Conservation (phyloP, 1,140 invertebrate species). For the Panagrolaimus sp. region DNA sequence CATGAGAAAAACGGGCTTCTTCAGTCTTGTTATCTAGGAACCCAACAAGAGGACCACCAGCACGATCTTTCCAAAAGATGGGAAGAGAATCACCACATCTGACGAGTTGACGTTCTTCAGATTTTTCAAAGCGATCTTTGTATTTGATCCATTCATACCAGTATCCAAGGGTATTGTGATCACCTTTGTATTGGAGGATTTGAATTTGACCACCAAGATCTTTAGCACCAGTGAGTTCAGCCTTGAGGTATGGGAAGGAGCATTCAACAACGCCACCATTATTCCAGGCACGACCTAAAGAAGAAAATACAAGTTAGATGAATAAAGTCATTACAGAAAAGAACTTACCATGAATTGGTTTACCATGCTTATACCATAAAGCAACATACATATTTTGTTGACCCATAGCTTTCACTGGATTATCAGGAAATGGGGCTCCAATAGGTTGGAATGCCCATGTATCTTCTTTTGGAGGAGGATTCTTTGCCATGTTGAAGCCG, state of each 20-base stretch:
- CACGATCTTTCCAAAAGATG: constrained; percentile 34
- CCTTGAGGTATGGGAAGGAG: constrained; percentile 43
- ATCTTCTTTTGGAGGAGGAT: constrained; percentile 29
- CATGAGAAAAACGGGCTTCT: constrained; percentile 32
- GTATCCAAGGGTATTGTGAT: constrained; percentile 38
- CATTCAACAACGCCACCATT: constrained; percentile 41
- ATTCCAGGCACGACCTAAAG: constrained; percentile 41
- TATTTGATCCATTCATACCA: constrained; percentile 50
- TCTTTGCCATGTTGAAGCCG: too few relatives aligned
- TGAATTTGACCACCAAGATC: constrained; percentile 48
- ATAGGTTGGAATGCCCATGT: constrained; percentile 44
- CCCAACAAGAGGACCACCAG: constrained; percentile 24
- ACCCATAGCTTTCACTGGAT: constrained; percentile 39
- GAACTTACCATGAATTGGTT: constrained; percentile 30
- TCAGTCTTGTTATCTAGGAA: constrained; percentile 47
- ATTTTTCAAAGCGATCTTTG: constrained; percentile 36
- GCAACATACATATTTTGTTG: constrained; percentile 49
- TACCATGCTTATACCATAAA: constrained; percentile 47
- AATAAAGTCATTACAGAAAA: constrained; percentile 23
- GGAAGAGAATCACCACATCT: constrained; percentile 40
- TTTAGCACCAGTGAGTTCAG: constrained; percentile 34
- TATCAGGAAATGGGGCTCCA: constrained; percentile 48
- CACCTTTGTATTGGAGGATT: constrained; percentile 39
- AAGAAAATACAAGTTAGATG: neutral
- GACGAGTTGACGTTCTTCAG: constrained; percentile 18